Evolutionary conservation across 1,140 invertebrate species (phyloP).

Genomic region (Polypedilum vanderplanki): DNA sequence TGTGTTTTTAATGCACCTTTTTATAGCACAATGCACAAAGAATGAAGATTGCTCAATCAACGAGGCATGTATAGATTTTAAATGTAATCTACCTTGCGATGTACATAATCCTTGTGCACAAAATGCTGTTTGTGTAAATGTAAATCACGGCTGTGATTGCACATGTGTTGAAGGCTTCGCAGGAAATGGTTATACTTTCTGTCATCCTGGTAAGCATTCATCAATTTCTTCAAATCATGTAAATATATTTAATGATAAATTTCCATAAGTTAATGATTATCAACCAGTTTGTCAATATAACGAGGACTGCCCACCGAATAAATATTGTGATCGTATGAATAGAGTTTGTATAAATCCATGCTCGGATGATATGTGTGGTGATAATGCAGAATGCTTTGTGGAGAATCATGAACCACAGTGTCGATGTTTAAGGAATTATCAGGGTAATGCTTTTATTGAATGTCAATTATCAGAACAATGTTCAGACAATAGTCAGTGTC

Average conservation of each 20-base stretch:
- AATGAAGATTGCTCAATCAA: conserved; percentile 73
- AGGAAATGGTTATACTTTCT: conserved; percentile 76
- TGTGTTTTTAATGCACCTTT: conserved; percentile 34
- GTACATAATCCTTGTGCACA: conserved; percentile 72
- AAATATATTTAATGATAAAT: background rate
- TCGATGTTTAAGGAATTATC: conserved; percentile 64
- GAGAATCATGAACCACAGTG: conserved; percentile 71
- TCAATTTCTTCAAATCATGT: conserved; percentile 1
- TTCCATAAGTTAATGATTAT: conserved; percentile 47
- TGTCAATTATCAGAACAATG: conserved; percentile 63
- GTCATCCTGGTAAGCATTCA: conserved; percentile 58
- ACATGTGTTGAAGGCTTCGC: conserved; percentile 75
- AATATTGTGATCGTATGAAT: conserved; percentile 73
- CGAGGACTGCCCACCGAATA: conserved; percentile 76
- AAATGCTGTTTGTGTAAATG: conserved; percentile 80
- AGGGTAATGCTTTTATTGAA: conserved; percentile 70
- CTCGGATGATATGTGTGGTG: conserved; percentile 70
- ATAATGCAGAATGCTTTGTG: conserved; percentile 72
- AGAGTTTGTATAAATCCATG: conserved; percentile 78
- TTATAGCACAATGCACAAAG: conserved; percentile 58
- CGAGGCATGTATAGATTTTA: conserved; percentile 71
- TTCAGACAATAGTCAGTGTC: conserved; percentile 59
- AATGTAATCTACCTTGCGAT: conserved; percentile 75
- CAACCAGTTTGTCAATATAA: conserved; percentile 79
- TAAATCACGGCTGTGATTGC: conserved; percentile 79